Conservation (phyloP, 2,113 vertebrate species). For the Coptodon rendalli region DNA sequence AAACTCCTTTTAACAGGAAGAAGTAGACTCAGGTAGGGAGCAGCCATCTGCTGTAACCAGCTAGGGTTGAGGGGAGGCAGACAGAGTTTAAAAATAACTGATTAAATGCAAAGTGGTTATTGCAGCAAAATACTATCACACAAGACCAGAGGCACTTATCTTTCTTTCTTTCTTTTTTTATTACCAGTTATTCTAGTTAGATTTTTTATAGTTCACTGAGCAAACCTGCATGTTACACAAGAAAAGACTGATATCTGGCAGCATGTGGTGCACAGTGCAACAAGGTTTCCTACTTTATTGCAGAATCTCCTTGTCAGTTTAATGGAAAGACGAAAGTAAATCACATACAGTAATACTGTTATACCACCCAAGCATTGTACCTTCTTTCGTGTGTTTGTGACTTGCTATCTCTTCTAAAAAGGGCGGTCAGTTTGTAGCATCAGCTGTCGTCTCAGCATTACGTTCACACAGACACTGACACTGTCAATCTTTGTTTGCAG, state of each 20-base stretch:
- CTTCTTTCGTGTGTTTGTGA: neutral
- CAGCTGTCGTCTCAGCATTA: neutral
- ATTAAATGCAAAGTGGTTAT: neutral
- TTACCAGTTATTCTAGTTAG: neutral
- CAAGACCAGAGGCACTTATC: neutral
- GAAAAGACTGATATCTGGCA: neutral
- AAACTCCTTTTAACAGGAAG: neutral
- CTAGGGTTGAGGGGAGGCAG: neutral
- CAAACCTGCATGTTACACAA: neutral
- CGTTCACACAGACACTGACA: neutral
- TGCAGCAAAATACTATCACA: neutral
- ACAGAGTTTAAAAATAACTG: neutral
- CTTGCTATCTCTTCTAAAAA: neutral
- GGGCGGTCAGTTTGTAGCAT: neutral
- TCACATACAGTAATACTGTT: neutral
- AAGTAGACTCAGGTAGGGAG: neutral
- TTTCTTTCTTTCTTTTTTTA: neutral
- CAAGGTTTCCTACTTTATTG: neutral
- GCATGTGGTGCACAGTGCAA: neutral
- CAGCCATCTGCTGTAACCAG: rapidly evolving
- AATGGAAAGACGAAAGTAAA: neutral
- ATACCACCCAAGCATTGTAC: neutral
- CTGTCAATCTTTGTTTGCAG: neutral
- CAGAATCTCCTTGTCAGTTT: neutral
- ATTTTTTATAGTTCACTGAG: neutral